These are phyloP conservation scores for Theretra japonica DNA, from an alignment of 2,888 invertebrate genomes.

Conservation along the genomic window DNA sequence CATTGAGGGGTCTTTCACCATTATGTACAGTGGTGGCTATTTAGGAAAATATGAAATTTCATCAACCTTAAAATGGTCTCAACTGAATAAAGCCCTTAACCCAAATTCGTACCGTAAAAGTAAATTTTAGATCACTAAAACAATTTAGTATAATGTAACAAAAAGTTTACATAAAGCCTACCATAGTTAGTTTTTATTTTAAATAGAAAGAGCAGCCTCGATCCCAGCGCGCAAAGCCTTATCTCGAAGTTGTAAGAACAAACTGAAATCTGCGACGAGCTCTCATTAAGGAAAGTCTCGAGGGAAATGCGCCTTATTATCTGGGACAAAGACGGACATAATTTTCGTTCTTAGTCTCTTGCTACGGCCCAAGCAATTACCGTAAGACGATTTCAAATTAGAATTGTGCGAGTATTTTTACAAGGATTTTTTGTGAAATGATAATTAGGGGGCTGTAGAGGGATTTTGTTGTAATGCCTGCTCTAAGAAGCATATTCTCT, in stretches of 20 bases:
- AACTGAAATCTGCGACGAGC: constrained; percentile 5
- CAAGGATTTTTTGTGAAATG: no score
- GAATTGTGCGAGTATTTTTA: neutral
- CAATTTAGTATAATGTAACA: neutral
- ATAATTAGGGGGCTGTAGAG: no score
- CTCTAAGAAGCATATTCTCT: no score
- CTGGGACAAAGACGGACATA: constrained; percentile 19
- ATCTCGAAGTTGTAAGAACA: neutral
- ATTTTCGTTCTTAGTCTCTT: constrained; percentile 15
- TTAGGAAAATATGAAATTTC: no score
- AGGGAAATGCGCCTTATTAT: constrained; percentile 26
- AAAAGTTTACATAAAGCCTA: neutral
- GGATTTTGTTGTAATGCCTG: neutral
- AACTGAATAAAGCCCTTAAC: no score
- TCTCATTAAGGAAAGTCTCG: constrained; percentile 27
- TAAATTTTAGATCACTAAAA: neutral
- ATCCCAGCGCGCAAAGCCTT: neutral
- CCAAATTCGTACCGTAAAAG: no score
- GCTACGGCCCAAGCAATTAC: constrained; percentile 11
- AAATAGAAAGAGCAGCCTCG: neutral
- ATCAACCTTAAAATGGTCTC: no score
- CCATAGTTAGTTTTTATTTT: neutral
- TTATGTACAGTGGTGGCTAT: no score
- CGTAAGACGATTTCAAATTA: neutral
- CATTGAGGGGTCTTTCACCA: no score